Base-by-base conservation (phyloP, 2,113 vertebrate species). In the Upupa epops region DNA sequence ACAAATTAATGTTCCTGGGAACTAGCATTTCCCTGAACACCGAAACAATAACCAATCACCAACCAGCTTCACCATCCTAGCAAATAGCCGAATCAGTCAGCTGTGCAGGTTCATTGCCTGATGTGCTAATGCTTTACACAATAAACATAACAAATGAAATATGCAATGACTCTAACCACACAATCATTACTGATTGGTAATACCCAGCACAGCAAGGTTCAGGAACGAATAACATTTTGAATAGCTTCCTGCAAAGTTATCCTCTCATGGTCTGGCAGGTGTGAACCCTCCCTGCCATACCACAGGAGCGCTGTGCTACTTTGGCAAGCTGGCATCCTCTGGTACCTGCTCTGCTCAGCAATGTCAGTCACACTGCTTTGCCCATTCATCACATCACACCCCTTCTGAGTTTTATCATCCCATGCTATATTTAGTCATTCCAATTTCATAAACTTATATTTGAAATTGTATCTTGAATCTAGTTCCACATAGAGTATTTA, bases 71-170 rank as follows among this genome's bases (percentile, higher is more conserved):
- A 77, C 80, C 92, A 87, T 11, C 4, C 7, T 2, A 92, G 89
- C 83, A 86, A 91, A 86, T 60, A 20, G 21, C 32, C 5, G 3
- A 90, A 92, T 83, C 88, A 80, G 49, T 95, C 81, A 73, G 93
- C 82, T 90, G 88, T 89, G 82, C 74, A 51, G 54, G 74, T 90
- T 95, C 68, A 59, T 90, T 82, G 70, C 71, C 87, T 6, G 8
- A 29, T 60, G 56, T n/a, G 73, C 65, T 89, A 91, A 92, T 76
- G 46, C 65, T 70, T 60, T 77, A 16, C 11, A 11, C 80, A 88
- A 75, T 75, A 94, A 93, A 89, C 81, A 90, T 34, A 82, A 48
- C 48, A 72, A 91, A 92, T 76, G 94, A 96, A 93, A 88, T 65
- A 82, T 9, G 59, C 76, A 93, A 94, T 94, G 79, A 63, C 36